Conservation (phyloP, 2,797 vertebrate genomes). For the Australoheros facetus region DNA sequence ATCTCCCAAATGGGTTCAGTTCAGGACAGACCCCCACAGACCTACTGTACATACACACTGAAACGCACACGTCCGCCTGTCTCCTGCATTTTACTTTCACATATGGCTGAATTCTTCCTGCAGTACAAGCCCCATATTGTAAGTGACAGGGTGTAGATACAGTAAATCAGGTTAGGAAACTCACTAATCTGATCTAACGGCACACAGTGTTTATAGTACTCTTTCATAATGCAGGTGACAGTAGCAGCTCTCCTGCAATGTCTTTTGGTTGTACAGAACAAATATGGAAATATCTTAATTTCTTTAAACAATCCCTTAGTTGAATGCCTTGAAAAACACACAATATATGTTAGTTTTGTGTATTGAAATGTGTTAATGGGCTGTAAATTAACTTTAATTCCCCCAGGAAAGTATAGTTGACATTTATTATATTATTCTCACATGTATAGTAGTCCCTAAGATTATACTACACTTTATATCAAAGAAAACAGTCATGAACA, state of each 20-base stretch:
- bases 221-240: not conserved
- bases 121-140: not conserved
- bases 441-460: too few species aligned
- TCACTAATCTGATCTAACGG: not conserved
- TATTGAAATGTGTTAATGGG: not conserved
- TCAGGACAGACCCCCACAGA: conserved; percentile 65
- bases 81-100: not conserved
- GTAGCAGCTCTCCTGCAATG: not conserved
- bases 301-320: not conserved
- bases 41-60: conserved; percentile 52
- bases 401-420: too few species aligned
- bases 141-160: not conserved
- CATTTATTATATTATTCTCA: too few species aligned
- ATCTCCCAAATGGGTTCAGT: conserved; percentile 67
- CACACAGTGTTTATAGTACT: not conserved
- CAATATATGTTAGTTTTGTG: not conserved
- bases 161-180: not conserved
- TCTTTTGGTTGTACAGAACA: not conserved
- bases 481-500: too few species aligned
- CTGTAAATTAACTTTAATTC: not conserved
- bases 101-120: not conserved
- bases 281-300: not conserved
- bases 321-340: not conserved
- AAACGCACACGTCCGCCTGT: conserved; percentile 12
- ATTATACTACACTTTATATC: too few species aligned